Percentiles rank a stretch among this genome's conserved stretches.
phyloP scores from a whole-genome alignment of 2,888 invertebrate species.

The Leptinotarsa haldemani region DNA sequence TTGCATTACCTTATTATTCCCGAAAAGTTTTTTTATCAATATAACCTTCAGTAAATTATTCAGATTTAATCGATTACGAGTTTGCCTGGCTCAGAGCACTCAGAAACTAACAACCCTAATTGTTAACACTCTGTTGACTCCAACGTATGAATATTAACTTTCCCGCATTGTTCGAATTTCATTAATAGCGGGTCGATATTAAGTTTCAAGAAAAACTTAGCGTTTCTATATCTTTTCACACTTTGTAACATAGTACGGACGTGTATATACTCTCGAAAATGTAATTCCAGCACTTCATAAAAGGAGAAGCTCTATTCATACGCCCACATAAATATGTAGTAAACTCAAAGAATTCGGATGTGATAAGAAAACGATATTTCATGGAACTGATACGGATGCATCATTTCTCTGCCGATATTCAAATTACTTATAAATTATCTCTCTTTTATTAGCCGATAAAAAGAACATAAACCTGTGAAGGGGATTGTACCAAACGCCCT shows the following conservation, averaged over 20 bases:
- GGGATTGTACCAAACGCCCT: background rate
- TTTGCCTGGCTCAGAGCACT: background rate
- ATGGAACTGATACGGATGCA: constrained; percentile 42
- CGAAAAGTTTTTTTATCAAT: too few relatives aligned
- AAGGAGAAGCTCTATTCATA: constrained; percentile 43
- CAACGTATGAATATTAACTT: background rate
- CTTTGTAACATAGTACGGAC: constrained; percentile 36
- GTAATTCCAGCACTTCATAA: constrained; percentile 40
- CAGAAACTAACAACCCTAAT: background rate
- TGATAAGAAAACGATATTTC: constrained; percentile 45
- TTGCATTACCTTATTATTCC: too few relatives aligned
- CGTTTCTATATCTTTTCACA: constrained; percentile 22
- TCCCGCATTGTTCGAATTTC: background rate
- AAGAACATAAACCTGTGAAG: constrained; percentile 27
- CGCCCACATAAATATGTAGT: constrained; percentile 43
- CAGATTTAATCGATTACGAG: background rate
- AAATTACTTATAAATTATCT: constrained; percentile 44
- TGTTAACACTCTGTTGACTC: constrained; percentile 3
- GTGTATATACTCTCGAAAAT: constrained; percentile 33
- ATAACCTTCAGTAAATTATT: background rate
- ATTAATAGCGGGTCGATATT: background rate
- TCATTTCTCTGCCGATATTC: constrained; percentile 41
- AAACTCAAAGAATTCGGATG: constrained; percentile 43
- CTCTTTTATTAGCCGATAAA: constrained; percentile 35
- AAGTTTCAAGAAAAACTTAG: background rate